Percentiles rank a stretch among this genome's conserved stretches.
Conservation (phyloP, 1,140 invertebrate species). For the Periplaneta americana region DNA sequence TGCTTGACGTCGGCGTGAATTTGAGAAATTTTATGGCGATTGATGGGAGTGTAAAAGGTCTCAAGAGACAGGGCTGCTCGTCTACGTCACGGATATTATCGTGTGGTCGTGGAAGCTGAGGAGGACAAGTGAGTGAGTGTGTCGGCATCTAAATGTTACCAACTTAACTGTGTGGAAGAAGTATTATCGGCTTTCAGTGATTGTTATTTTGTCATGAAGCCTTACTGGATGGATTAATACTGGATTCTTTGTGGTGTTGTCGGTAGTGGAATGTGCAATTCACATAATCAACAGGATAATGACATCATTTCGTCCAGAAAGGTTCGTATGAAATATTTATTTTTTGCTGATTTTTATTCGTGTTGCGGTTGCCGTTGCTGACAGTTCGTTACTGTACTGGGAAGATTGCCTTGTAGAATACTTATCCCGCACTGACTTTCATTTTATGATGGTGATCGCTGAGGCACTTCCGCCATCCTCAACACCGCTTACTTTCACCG, state of each 20-base stretch:
- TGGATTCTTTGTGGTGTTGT: not conserved
- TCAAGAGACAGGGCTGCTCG: not conserved
- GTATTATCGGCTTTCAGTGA: no score
- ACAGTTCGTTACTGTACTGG: no score
- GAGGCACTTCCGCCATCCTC: not conserved
- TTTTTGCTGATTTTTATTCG: not conserved
- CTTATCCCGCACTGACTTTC: not conserved
- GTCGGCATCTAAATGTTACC: no score
- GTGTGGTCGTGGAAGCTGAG: not conserved
- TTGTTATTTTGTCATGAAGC: not conserved
- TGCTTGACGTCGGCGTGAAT: not conserved
- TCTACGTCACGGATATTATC: no score
- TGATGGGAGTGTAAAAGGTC: no score
- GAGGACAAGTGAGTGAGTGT: not conserved
- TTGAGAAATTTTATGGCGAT: not conserved
- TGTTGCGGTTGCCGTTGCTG: no score
- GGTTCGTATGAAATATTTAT: not conserved
- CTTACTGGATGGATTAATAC: no score
- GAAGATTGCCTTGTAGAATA: not conserved
- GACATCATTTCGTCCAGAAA: not conserved
- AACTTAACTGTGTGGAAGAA: not conserved
- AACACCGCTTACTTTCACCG: not conserved
- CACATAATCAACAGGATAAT: not conserved
- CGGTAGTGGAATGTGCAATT: not conserved
- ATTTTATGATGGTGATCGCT: not conserved